A percentile compares a stretch with the other conserved stretches of the same genome.
phyloP scores from a whole-genome alignment of 2,888 invertebrate species.

The Euproctis similis region DNA sequence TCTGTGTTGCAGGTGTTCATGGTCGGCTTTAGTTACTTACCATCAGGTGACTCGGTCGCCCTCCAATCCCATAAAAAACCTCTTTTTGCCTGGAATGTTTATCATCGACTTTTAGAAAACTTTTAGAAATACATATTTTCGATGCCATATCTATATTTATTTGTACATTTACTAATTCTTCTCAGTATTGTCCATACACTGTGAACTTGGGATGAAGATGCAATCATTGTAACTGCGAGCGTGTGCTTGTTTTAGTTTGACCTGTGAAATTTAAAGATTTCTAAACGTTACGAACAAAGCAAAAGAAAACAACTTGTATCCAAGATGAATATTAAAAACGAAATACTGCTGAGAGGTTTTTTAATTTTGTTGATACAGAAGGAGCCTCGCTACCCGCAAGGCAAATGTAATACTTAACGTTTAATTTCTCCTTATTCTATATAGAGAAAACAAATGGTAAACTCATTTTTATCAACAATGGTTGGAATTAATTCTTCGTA shows the following conservation, averaged over 20 bases:
- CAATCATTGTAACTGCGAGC: constrained; percentile 50
- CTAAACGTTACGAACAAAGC: constrained; percentile 9
- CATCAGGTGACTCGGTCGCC: no score
- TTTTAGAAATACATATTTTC: no score
- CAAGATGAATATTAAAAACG: constrained; percentile 5
- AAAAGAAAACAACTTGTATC: constrained; percentile 11
- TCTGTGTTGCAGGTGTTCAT: no score
- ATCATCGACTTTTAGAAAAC: no score
- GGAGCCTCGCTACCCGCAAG: constrained; percentile 16
- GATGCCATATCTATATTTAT: constrained; percentile 32
- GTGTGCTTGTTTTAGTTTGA: constrained; percentile 27
- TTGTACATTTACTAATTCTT: constrained; percentile 13
- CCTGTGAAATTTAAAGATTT: constrained; percentile 17
- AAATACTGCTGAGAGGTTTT: constrained; percentile 13
- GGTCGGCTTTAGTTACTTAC: no score
- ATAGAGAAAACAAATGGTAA: constrained; percentile 17
- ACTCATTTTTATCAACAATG: constrained; percentile 9
- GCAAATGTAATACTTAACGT: constrained; percentile 13
- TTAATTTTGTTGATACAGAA: constrained; percentile 25
- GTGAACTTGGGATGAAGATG: constrained; percentile 56
- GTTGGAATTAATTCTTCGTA: constrained; percentile 9
- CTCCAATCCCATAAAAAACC: no score
- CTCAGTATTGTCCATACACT: constrained; percentile 36
- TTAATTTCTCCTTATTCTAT: constrained; percentile 10
- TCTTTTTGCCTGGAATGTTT: no score